Base-by-base conservation (phyloP, 2,888 invertebrate genomes). In the Pseudococcus viburni region DNA sequence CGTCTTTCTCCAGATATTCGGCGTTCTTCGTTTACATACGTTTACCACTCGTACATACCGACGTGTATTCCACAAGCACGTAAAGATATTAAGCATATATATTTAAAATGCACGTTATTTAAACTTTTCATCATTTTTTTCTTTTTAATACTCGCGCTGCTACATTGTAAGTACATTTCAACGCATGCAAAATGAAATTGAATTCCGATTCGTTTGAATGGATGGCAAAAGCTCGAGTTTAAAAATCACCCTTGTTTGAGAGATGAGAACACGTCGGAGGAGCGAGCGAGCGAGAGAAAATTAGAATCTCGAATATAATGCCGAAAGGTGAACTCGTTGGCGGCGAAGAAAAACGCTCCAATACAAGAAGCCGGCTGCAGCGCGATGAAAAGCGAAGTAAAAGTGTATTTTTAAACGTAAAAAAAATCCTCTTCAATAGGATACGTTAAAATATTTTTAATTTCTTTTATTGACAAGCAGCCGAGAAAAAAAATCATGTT, bases 381-480 rank as follows among this genome's bases (percentile, higher is more conserved):
- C 11, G 26, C 26, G 33, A 4, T 4, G 17, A 42, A 77, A 83
- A 19, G 46, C 46, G 2, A 19, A 19, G 73, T 73, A 26, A 33
- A 33, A 83, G 46, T 46, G 80, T 83, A 46, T 83, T 83, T 83
- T 83, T 68, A 73, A 86, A 86, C n/a, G 19, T 17, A 77, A 48
- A 26, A 86, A 73, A 68, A 73, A 86, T 46, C 39, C 64, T 17
- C 42, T 86, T 85, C 22, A 64, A 64, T 64, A 64, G 86, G 22
- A 22, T 68, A 59, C 42, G 86, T 64, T 85, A 59, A 85, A 85
- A 85, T 59, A 84, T 84, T 84, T 85, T 85, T 85, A 85, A 85
- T 85, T 85, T 85, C 26, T 55, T 85, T 59, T 85, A 85, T 85
- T 85, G 85, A 85, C 85, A 85, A 64, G 64, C 17, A 59, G 85